These are phyloP conservation scores for Psittacula derbiana DNA, from an alignment of 2,797 vertebrate species.

Conservation along the genomic window DNA sequence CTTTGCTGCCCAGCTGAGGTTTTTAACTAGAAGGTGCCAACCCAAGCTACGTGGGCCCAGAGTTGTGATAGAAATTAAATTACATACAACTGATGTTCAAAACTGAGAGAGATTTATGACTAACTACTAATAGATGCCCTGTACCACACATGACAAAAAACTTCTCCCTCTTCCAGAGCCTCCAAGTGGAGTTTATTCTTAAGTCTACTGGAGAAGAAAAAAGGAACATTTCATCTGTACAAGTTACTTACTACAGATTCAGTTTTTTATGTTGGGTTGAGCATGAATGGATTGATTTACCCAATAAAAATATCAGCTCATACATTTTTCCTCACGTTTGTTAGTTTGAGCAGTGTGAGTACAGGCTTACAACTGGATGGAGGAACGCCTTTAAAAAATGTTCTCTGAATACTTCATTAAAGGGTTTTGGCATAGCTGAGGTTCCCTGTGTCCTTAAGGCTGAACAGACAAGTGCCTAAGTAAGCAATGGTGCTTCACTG, in stretches of 20 bases:
- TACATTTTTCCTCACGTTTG: background rate
- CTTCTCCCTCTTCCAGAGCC: background rate
- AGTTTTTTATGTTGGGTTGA: background rate
- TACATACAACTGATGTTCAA: background rate
- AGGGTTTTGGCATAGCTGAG: conserved; percentile 22
- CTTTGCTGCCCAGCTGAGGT: background rate
- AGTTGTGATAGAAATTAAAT: background rate
- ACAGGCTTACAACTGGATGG: background rate
- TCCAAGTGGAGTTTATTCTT: background rate
- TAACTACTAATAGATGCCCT: background rate
- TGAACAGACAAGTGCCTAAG: background rate
- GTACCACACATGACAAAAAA: background rate
- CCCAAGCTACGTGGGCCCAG: rapidly evolving
- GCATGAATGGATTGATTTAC: background rate
- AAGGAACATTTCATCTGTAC: background rate
- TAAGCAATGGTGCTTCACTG: background rate
- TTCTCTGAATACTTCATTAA: background rate
- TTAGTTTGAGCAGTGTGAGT: background rate
- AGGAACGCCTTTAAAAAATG: background rate
- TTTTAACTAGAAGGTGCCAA: background rate
- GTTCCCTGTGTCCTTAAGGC: conserved; percentile 16
- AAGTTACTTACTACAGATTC: background rate
- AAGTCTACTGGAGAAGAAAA: background rate
- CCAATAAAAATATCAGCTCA: background rate
- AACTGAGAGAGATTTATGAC: background rate